phyloP scores from a whole-genome alignment of 2,113 vertebrate species.

The Osmerus eperlanus region DNA sequence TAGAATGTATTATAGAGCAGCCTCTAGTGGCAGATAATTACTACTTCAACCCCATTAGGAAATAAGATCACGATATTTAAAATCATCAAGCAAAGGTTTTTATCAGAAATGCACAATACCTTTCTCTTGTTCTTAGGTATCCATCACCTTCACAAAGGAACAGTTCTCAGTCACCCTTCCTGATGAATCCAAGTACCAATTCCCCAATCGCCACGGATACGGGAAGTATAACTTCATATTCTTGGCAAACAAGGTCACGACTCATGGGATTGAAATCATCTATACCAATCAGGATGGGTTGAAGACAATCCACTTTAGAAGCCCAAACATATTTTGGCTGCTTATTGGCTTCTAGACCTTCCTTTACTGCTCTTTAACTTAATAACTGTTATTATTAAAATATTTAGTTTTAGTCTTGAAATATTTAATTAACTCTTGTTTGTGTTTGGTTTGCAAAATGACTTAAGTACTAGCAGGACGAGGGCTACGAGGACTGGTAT shows the following conservation, averaged over 20 bases:
- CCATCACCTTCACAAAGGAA: slow-evolving; percentile 57
- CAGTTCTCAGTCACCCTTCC: slow-evolving; percentile 64
- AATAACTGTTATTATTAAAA: too few species aligned
- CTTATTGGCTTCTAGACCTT: too few species aligned
- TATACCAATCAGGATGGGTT: slow-evolving; percentile 37
- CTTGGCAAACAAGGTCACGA: slow-evolving; percentile 49
- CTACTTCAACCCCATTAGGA: neutral
- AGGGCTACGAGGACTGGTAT: too few species aligned
- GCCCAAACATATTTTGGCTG: too few species aligned
- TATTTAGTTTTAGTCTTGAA: too few species aligned
- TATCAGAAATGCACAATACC: neutral
- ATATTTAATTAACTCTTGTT: too few species aligned
- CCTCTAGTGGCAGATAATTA: slow-evolving; percentile 14
- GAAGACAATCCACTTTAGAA: too few species aligned
- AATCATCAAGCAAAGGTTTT: neutral
- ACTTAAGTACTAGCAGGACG: too few species aligned
- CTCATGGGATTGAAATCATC: slow-evolving; percentile 56
- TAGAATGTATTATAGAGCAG: neutral
- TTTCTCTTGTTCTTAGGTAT: slow-evolving; percentile 44
- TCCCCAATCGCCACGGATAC: slow-evolving; percentile 67
- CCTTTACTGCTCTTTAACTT: too few species aligned
- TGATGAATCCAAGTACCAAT: slow-evolving; percentile 61
- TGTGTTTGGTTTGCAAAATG: too few species aligned
- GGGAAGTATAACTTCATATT: slow-evolving; percentile 61
- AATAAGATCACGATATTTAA: neutral